These are phyloP conservation scores for Entomobrya proxima DNA, from an alignment of 2,888 invertebrate genomes.

Conservation along the genomic window DNA sequence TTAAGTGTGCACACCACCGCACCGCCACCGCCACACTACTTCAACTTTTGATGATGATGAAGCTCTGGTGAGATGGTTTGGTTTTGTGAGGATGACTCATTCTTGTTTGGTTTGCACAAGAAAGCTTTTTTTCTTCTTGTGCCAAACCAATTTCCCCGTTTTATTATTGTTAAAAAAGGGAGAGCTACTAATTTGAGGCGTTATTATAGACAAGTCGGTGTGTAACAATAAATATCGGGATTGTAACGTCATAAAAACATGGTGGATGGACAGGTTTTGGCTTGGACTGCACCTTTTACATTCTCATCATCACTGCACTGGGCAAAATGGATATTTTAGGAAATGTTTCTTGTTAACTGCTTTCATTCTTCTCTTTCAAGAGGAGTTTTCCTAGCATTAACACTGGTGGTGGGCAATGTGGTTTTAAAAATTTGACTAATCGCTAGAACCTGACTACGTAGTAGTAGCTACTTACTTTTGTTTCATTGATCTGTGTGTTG, in stretches of 20 bases:
- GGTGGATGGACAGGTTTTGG: background rate
- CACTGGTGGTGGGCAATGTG: conserved; percentile 46
- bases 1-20: background rate
- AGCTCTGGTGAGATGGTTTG: background rate
- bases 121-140: background rate
- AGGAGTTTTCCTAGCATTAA: background rate
- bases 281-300: background rate
- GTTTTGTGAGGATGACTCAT: conserved; percentile 38
- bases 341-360: background rate
- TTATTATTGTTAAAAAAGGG: conserved; percentile 32
- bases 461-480: conserved; percentile 35
- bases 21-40: no score
- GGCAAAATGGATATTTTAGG: conserved; percentile 8
- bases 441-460: conserved; percentile 4
- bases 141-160: conserved; percentile 48
- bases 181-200: conserved; percentile 49
- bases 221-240: conserved; percentile 53
- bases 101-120: background rate
- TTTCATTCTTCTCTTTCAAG: background rate
- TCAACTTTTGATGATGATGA: background rate
- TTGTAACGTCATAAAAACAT: conserved; percentile 54
- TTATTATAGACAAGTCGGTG: conserved; percentile 34
- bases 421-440: conserved; percentile 41
- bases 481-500: conserved; percentile 27
- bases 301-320: conserved; percentile 3